These are phyloP conservation scores for Ciconia nigra DNA, from an alignment of 2,797 vertebrate genomes.

Conservation along the genomic window DNA sequence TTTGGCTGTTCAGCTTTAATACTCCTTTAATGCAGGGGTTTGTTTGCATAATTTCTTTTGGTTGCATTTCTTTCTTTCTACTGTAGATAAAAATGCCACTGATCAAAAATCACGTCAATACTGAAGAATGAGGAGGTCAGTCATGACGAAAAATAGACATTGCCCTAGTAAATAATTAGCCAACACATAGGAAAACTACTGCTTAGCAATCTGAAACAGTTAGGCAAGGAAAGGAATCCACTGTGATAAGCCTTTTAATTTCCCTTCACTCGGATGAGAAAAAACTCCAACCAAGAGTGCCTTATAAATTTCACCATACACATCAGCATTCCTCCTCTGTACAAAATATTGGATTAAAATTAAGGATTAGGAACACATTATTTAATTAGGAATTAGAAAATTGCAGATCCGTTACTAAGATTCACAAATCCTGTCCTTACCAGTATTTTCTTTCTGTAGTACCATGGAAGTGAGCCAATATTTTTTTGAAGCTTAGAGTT, in stretches of 20 bases:
- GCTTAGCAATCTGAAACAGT: not conserved
- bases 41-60: not conserved
- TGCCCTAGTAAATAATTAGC: not conserved
- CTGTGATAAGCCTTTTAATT: not conserved
- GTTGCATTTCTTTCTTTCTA: not conserved
- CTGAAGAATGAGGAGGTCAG: not conserved
- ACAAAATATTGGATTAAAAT: not conserved
- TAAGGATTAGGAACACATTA: not conserved
- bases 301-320: not conserved
- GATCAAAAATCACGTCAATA: accelerated
- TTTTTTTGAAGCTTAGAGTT: not conserved
- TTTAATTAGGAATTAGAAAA: not conserved
- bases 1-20: not conserved
- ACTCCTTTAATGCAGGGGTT: not conserved
- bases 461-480: not conserved
- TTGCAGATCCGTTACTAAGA: not conserved
- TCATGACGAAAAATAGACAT: not conserved
- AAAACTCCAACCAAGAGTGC: not conserved
- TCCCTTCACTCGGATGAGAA: not conserved
- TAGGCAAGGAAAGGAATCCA: not conserved
- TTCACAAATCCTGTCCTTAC: not conserved
- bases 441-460: not conserved
- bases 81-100: not conserved
- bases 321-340: not conserved
- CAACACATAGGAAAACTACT: not conserved